phyloP scores from a whole-genome alignment of 2,797 vertebrate genomes.

The Anguilla pacifica region DNA sequence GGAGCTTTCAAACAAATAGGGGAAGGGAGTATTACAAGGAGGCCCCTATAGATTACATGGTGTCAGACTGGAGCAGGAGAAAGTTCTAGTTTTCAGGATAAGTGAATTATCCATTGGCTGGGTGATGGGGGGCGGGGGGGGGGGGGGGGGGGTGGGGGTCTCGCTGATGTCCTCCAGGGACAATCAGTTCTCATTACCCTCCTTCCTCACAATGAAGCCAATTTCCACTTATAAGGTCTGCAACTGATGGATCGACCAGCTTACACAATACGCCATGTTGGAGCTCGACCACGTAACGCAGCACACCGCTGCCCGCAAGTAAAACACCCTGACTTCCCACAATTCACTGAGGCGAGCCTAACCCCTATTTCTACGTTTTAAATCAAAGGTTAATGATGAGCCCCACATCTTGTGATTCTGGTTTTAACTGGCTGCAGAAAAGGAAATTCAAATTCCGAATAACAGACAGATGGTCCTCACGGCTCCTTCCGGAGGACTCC shows the following conservation, averaged over 20 bases:
- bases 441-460: background rate
- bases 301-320: background rate
- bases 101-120: conserved; percentile 52
- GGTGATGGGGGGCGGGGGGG: background rate
- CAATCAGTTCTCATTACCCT: conserved; percentile 34
- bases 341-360: too few species aligned
- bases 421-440: background rate
- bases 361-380: background rate
- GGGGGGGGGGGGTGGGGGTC: conserved; percentile 24
- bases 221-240: conserved; percentile 47
- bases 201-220: conserved; percentile 16
- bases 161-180: conserved; percentile 43
- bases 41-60: conserved; percentile 39
- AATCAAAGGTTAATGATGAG: background rate
- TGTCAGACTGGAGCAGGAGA: conserved; percentile 39
- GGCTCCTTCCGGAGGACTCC: background rate
- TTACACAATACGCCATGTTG: conserved; percentile 27
- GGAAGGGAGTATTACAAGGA: background rate
- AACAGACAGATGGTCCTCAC: conserved; percentile 20
- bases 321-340: background rate
- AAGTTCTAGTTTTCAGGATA: conserved; percentile 49
- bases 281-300: background rate
- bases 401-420: too few species aligned
- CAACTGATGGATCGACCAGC: conserved; percentile 38
- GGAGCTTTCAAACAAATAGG: background rate